Conservation (phyloP, 2,888 invertebrate genomes). For the Microplitis deprimator region DNA sequence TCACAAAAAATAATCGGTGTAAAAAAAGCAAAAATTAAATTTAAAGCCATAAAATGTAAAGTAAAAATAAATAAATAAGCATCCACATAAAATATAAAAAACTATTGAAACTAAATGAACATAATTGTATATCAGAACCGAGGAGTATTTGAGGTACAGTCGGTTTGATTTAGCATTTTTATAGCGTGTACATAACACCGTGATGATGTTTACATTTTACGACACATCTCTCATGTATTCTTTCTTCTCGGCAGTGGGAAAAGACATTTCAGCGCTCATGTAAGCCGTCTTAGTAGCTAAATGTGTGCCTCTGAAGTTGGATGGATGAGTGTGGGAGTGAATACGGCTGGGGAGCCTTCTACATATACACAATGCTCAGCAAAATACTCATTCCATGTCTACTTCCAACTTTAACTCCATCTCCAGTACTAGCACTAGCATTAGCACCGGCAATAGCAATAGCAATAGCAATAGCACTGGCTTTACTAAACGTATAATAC, state of each 20-base stretch:
- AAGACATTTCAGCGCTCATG: constrained; percentile 38
- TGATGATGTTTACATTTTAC: constrained; percentile 26
- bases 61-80: neutral
- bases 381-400: too few relatives aligned
- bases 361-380: too few relatives aligned
- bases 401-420: too few relatives aligned
- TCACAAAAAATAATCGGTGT: too few relatives aligned
- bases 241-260: constrained; percentile 29
- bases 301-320: constrained; percentile 38
- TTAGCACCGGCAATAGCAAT: too few relatives aligned
- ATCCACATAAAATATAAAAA: neutral
- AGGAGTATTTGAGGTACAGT: neutral
- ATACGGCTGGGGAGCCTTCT: neutral
- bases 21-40: too few relatives aligned
- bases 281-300: constrained; percentile 35
- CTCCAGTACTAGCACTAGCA: too few relatives aligned
- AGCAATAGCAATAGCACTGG: too few relatives aligned
- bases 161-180: constrained; percentile 22
- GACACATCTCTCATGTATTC: constrained; percentile 26
- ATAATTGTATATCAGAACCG: neutral
- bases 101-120: neutral
- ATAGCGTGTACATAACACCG: constrained; percentile 12
- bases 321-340: constrained; percentile 42
- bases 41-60: neutral
- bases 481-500: neutral